A percentile compares a stretch with the other conserved stretches of the same genome.
Evolutionary conservation across 2,797 vertebrate species (phyloP).

Genomic region (Galagoides demidoff): DNA sequence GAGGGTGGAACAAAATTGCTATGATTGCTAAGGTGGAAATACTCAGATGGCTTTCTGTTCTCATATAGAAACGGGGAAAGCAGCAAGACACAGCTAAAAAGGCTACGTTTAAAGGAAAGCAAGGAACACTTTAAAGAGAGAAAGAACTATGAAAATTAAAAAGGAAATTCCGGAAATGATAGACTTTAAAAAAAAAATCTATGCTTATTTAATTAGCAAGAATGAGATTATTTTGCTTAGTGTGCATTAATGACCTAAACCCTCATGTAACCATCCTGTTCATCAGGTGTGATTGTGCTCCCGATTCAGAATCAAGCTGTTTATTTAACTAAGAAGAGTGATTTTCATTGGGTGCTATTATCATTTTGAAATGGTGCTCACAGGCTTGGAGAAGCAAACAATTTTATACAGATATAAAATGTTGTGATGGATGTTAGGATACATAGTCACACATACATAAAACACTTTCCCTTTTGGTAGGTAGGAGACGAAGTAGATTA

Average conservation of each 20-base stretch:
- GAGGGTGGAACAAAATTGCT: slow-evolving; percentile 59
- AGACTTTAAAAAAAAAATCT: slow-evolving; percentile 13
- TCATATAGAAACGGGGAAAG: slow-evolving; percentile 27
- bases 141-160: slow-evolving; percentile 5
- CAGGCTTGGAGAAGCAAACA: neutral
- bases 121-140: slow-evolving; percentile 33
- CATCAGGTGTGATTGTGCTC: slow-evolving; percentile 26
- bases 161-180: neutral
- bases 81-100: neutral
- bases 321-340: slow-evolving; percentile 42
- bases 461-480: neutral
- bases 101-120: neutral
- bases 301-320: slow-evolving; percentile 46
- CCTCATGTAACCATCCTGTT: neutral
- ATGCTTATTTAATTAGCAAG: slow-evolving; percentile 23
- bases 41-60: slow-evolving; percentile 57
- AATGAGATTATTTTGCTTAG: slow-evolving; percentile 19
- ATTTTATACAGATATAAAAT: neutral
- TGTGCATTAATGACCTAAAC: neutral
- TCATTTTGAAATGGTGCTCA: slow-evolving; percentile 36
- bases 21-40: slow-evolving; percentile 67
- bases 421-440: neutral
- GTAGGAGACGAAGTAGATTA: neutral
- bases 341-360: slow-evolving; percentile 30
- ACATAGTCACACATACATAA: neutral